Conservation (phyloP, 1,140 invertebrate genomes). For the Reticulitermes speratus region DNA sequence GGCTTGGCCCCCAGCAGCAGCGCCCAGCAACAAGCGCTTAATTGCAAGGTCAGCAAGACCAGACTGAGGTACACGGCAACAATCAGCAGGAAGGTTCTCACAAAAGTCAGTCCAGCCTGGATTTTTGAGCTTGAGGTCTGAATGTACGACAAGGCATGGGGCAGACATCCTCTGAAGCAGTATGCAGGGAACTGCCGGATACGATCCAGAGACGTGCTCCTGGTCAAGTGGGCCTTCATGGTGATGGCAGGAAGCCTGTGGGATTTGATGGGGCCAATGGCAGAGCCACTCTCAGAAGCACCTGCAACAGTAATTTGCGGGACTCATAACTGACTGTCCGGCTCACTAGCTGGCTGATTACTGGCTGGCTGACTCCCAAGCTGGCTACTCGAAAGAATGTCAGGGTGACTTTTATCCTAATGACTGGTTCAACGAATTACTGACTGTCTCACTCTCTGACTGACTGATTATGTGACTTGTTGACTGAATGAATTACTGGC, state of each 20-base stretch:
- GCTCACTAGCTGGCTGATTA: too few species aligned
- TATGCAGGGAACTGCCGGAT: slow-evolving; percentile 22
- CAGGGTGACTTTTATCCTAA: too few species aligned
- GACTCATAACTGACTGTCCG: too few species aligned
- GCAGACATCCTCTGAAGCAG: neutral
- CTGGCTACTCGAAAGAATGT: too few species aligned
- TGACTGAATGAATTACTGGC: too few species aligned
- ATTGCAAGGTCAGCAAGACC: neutral
- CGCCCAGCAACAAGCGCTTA: neutral
- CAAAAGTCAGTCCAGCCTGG: neutral
- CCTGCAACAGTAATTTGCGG: neutral
- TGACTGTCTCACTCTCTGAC: too few species aligned
- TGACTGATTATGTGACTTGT: too few species aligned
- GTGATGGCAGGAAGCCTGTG: neutral
- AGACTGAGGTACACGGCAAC: neutral
- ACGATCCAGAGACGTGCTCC: slow-evolving; percentile 20
- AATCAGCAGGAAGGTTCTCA: neutral
- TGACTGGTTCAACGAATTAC: too few species aligned
- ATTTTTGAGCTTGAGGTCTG: neutral
- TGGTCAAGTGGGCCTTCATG: slow-evolving; percentile 31
- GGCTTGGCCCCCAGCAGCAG: neutral
- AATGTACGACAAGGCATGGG: neutral
- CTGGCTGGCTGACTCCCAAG: too few species aligned
- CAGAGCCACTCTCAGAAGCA: neutral
- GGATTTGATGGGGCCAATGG: neutral